phyloP scores from a whole-genome alignment of 1,140 invertebrate genomes.

The Ips nitidus region DNA sequence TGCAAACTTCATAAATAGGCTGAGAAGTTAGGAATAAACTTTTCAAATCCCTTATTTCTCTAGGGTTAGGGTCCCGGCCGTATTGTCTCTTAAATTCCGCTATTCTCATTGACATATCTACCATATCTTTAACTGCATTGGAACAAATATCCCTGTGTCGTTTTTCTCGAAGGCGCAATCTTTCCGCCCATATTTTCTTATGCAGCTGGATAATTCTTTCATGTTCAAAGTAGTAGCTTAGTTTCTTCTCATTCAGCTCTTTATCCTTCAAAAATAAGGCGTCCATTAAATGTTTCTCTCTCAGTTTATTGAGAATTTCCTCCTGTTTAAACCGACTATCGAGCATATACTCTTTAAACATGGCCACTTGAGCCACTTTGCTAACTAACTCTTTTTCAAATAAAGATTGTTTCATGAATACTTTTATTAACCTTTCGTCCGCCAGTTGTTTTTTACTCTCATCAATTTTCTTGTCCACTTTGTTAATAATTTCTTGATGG shows the following conservation, averaged over 20 bases:
- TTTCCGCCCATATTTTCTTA: slow-evolving; percentile 55
- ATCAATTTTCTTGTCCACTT: slow-evolving; percentile 46
- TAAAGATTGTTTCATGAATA: slow-evolving; percentile 59
- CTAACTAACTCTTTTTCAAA: slow-evolving; percentile 65
- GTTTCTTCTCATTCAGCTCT: slow-evolving; percentile 50
- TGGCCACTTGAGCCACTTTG: slow-evolving; percentile 60
- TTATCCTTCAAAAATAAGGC: slow-evolving; percentile 54
- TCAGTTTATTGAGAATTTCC: slow-evolving; percentile 53
- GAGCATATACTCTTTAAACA: slow-evolving; percentile 56
- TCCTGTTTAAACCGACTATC: slow-evolving; percentile 56
- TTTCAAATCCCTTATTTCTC: slow-evolving; percentile 58
- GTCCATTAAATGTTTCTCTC: slow-evolving; percentile 54
- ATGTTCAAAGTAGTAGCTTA: slow-evolving; percentile 57
- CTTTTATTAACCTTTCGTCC: slow-evolving; percentile 55
- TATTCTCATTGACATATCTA: slow-evolving; percentile 56
- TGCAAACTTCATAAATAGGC: slow-evolving; percentile 55
- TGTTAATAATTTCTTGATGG: slow-evolving; percentile 47
- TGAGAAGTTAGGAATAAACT: slow-evolving; percentile 56
- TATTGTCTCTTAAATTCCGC: slow-evolving; percentile 54
- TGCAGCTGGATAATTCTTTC: slow-evolving; percentile 56
- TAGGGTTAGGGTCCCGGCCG: slow-evolving; percentile 45
- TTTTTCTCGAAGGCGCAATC: slow-evolving; percentile 52
- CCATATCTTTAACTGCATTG: slow-evolving; percentile 55
- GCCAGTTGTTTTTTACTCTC: slow-evolving; percentile 42
- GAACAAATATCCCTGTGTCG: slow-evolving; percentile 56